Evolutionary conservation across 1,140 invertebrate genomes (phyloP).

Genomic region (Heliothis virescens): DNA sequence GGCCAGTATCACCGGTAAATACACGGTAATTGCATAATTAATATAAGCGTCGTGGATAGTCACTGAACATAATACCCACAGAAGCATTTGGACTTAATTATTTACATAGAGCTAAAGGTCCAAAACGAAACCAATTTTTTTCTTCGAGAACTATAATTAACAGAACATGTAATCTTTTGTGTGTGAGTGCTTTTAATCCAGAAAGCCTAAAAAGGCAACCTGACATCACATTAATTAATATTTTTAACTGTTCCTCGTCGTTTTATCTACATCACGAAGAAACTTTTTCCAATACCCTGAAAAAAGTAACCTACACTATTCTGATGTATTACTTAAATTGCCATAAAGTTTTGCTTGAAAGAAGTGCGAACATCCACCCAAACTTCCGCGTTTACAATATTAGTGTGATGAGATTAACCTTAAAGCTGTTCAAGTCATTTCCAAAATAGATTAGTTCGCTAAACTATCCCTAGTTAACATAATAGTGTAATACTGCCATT

Average conservation of each 20-base stretch:
- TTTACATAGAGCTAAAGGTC: background rate
- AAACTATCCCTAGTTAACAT: background rate
- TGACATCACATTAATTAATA: constrained; percentile 1
- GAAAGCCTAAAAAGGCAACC: background rate
- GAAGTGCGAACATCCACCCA: too few species aligned
- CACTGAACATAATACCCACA: too few species aligned
- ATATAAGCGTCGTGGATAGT: background rate
- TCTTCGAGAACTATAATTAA: constrained; percentile 9
- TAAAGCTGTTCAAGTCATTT: background rate
- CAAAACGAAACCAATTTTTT: background rate
- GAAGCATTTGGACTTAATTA: too few species aligned
- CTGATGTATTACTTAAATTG: too few species aligned
- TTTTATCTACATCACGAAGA: too few species aligned
- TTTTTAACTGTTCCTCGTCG: background rate
- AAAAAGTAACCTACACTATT: too few species aligned
- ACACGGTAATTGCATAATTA: background rate
- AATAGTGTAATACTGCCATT: constrained; percentile 11
- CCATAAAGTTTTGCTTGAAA: too few species aligned
- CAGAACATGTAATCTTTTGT: background rate
- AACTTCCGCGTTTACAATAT: too few species aligned
- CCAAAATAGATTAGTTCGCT: background rate
- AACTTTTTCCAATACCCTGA: too few species aligned
- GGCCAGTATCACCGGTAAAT: too few species aligned
- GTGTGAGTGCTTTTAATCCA: background rate
- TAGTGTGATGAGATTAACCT: too few species aligned